A percentile compares a stretch with the other conserved stretches of the same genome.
phyloP scores from a whole-genome alignment of 92 coral and sea anemone genomes.

The Plumapathes pennacea region DNA sequence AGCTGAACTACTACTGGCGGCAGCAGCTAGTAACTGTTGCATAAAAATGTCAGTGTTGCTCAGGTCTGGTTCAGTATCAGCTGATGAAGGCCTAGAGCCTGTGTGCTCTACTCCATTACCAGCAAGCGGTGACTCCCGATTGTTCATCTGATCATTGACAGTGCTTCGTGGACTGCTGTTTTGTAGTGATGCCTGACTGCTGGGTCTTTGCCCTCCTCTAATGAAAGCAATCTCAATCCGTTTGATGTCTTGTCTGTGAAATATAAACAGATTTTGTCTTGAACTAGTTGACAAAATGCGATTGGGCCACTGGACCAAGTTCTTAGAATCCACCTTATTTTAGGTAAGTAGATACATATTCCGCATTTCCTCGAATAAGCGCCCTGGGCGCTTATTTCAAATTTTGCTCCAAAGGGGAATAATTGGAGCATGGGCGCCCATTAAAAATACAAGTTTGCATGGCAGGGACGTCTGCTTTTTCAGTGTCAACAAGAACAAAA shows the following conservation, averaged over 20 bases:
- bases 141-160: constrained; percentile 4
- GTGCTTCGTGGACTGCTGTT: constrained; percentile 16
- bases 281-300: no score
- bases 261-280: neutral
- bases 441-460: no score
- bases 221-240: constrained; percentile 77
- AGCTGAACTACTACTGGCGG: neutral
- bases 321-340: no score
- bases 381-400: no score
- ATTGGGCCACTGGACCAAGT: no score
- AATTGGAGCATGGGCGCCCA: no score
- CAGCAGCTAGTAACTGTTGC: constrained; percentile 46
- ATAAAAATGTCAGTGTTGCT: constrained; percentile 67
- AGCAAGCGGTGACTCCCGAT: constrained; percentile 6
- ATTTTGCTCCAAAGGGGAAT: no score
- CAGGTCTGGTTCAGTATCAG: constrained; percentile 57
- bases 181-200: constrained; percentile 7
- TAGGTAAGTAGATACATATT: no score
- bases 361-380: no score
- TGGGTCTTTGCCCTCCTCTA: constrained; percentile 54
- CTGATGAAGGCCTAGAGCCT: constrained; percentile 56
- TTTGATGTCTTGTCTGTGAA: constrained; percentile 47
- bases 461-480: no score
- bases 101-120: constrained; percentile 52
- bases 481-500: no score